Evolutionary conservation across 2,888 invertebrate genomes (phyloP).

Genomic region (Microctonus hyperodae): DNA sequence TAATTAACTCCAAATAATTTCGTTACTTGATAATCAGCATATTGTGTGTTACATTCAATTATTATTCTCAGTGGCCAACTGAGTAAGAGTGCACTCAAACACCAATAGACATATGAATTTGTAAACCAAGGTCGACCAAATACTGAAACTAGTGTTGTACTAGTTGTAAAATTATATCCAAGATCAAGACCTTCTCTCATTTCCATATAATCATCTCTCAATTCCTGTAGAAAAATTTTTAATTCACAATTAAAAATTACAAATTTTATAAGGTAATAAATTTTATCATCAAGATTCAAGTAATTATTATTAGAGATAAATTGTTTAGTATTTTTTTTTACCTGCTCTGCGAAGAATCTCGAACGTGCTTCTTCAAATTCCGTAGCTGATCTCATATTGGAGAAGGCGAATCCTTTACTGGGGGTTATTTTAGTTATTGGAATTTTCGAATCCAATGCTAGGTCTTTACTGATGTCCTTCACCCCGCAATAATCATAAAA

Average conservation of each 20-base stretch:
- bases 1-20: slow-evolving; percentile 82
- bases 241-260: too few relatives aligned
- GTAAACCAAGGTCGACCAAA: slow-evolving; percentile 71
- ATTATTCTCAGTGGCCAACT: slow-evolving; percentile 85
- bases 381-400: slow-evolving; percentile 77
- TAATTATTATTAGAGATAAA: neutral
- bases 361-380: slow-evolving; percentile 85
- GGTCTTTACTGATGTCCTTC: slow-evolving; percentile 76
- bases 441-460: slow-evolving; percentile 72
- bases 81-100: slow-evolving; percentile 74
- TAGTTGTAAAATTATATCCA: slow-evolving; percentile 58
- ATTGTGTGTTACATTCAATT: slow-evolving; percentile 82
- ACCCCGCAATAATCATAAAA: slow-evolving; percentile 80
- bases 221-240: slow-evolving; percentile 63
- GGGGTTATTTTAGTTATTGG: slow-evolving; percentile 81
- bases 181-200: slow-evolving; percentile 83
- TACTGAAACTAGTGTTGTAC: slow-evolving; percentile 57
- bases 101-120: slow-evolving; percentile 78
- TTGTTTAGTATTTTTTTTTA: slow-evolving; percentile 24
- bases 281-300: too few relatives aligned
- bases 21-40: slow-evolving; percentile 81
- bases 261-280: neutral
- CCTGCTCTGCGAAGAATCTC: slow-evolving; percentile 79
- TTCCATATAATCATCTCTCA: slow-evolving; percentile 85
- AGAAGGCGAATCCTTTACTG: slow-evolving; percentile 82